Percentiles rank a stretch among this genome's conserved stretches.
Conservation (phyloP, 2,797 vertebrate genomes). For the Arrhamphus sclerolepis region DNA sequence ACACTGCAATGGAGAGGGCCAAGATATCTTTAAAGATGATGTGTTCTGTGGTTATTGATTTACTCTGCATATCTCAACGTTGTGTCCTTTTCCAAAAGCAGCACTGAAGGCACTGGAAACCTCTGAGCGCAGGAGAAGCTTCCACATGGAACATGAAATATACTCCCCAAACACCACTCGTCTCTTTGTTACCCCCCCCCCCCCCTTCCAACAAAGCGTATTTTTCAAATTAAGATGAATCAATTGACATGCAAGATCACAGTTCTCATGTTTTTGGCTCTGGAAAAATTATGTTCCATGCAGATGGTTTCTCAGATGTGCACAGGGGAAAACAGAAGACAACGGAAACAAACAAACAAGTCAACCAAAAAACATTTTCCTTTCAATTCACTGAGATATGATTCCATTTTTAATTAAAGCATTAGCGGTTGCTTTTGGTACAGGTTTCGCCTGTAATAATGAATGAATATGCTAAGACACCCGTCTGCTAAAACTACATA, state of each 20-base stretch:
- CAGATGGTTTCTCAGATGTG: conserved; percentile 81
- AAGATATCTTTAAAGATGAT: conserved; percentile 65
- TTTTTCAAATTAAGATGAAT: conserved; percentile 82
- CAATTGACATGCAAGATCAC: conserved; percentile 84
- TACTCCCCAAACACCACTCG: conserved; percentile 24
- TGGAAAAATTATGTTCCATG: conserved; percentile 82
- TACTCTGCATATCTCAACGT: conserved; percentile 65
- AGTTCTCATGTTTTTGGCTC: conserved; percentile 80
- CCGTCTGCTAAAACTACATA: conserved; percentile 71
- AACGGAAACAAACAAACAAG: conserved; percentile 81
- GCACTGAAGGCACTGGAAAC: conserved; percentile 28
- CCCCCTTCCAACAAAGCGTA: conserved; percentile 39
- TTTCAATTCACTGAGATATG: conserved; percentile 82
- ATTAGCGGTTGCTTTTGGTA: conserved; percentile 75
- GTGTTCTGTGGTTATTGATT: conserved; percentile 65
- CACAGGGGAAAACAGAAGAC: conserved; percentile 72
- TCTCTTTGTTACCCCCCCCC: conserved; percentile 18
- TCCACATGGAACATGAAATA: conserved; percentile 41
- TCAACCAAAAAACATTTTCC: conserved; percentile 79
- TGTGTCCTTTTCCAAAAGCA: conserved; percentile 55
- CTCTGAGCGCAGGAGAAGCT: conserved; percentile 25
- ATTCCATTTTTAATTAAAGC: conserved; percentile 86
- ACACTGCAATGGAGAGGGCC: conserved; percentile 54
- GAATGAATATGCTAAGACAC: conserved; percentile 77
- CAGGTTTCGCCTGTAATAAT: conserved; percentile 75